Evolutionary conservation across 2,888 invertebrate species (phyloP).

Genomic region (Mesoligia furuncula): DNA sequence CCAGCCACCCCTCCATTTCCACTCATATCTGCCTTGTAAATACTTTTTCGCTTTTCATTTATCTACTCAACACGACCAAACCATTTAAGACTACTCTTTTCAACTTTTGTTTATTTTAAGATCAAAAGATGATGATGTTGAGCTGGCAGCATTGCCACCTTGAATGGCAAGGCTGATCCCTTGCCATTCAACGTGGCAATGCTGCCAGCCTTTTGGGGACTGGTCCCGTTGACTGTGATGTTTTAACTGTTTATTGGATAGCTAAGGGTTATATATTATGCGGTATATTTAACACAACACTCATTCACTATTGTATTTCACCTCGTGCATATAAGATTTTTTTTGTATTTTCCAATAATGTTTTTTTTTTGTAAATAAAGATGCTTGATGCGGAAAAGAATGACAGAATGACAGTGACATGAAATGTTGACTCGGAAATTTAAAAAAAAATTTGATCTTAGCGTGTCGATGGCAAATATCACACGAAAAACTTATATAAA

Average conservation of each 20-base stretch:
- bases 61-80: too few species aligned
- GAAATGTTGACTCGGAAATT: neutral
- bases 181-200: neutral
- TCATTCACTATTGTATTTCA: neutral
- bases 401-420: slow-evolving; percentile 8
- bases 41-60: too few species aligned
- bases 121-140: neutral
- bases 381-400: neutral
- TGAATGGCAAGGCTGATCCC: too few species aligned
- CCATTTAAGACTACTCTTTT: too few species aligned
- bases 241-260: neutral
- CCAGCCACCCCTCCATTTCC: too few species aligned
- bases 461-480: too few species aligned
- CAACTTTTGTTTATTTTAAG: too few species aligned
- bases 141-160: too few species aligned
- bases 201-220: neutral
- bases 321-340: neutral
- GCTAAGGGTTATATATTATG: too few species aligned
- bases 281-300: neutral
- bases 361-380: neutral
- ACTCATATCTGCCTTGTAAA: too few species aligned
- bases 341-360: neutral
- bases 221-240: neutral
- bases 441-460: neutral
- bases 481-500: too few species aligned